These are phyloP conservation scores for Gymnarchus niloticus DNA, from an alignment of 2,113 vertebrate species.

Conservation along the genomic window DNA sequence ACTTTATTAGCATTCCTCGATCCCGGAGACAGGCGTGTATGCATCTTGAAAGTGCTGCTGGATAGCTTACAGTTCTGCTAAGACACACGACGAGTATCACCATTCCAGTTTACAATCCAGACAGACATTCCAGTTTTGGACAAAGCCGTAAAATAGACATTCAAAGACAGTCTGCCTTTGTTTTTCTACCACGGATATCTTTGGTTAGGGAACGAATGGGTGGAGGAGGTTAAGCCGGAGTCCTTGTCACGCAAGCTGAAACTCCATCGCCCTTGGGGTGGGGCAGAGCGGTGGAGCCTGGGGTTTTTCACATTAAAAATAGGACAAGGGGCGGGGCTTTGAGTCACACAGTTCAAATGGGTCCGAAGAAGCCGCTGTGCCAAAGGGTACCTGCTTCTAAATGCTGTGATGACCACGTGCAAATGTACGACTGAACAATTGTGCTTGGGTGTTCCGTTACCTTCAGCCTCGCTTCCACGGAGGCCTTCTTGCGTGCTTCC, in stretches of 20 bases:
- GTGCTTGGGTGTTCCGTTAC: slow-evolving; percentile 47
- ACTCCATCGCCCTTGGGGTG: slow-evolving; percentile 11
- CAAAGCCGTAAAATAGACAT: slow-evolving; percentile 16
- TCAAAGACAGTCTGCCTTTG: slow-evolving; percentile 15
- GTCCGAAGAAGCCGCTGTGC: neutral
- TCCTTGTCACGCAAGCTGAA: slow-evolving; percentile 24
- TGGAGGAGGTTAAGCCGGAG: neutral
- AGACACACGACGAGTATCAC: neutral
- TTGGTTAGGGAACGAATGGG: slow-evolving; percentile 15
- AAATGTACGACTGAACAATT: neutral
- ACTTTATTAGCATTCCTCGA: neutral
- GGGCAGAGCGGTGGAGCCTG: neutral
- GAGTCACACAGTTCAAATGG: slow-evolving; percentile 11
- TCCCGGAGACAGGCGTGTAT: neutral
- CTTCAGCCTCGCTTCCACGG: slow-evolving; percentile 93
- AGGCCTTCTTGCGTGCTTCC: slow-evolving; percentile 95
- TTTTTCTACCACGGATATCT: slow-evolving; percentile 24
- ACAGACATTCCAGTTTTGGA: slow-evolving; percentile 24
- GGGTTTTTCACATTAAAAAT: slow-evolving; percentile 13
- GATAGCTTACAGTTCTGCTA: slow-evolving; percentile 10
- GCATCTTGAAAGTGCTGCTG: neutral
- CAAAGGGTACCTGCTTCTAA: neutral
- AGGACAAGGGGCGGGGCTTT: neutral
- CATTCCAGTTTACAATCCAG: slow-evolving; percentile 17
- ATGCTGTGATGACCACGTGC: neutral